These are phyloP conservation scores for Hirudo medicinalis DNA, from an alignment of 1,140 invertebrate species.

Conservation along the genomic window DNA sequence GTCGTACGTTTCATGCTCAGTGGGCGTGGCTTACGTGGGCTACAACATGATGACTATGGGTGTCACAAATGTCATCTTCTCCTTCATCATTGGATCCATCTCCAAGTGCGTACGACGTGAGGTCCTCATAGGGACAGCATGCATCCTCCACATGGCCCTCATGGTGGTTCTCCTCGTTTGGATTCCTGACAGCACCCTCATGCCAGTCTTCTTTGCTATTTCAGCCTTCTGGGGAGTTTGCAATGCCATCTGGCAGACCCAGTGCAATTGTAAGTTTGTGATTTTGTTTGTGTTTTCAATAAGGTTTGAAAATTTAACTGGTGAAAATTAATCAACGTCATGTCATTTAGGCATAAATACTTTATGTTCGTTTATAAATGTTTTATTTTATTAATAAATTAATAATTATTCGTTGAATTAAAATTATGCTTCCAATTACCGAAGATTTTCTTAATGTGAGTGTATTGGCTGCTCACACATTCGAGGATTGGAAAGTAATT, in stretches of 20 bases:
- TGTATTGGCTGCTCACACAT: no score
- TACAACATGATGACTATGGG: slow-evolving; percentile 40
- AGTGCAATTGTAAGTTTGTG: slow-evolving; percentile 73
- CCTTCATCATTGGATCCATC: slow-evolving; percentile 33
- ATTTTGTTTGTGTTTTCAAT: not conserved
- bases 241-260: slow-evolving; percentile 93
- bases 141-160: slow-evolving; percentile 27
- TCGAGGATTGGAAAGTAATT: no score
- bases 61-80: slow-evolving; percentile 32
- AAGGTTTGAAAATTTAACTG: not conserved
- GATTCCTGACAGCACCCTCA: slow-evolving; percentile 65
- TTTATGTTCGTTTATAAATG: not conserved
- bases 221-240: slow-evolving; percentile 88
- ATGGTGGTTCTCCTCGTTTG: slow-evolving; percentile 50
- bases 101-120: slow-evolving; percentile 34
- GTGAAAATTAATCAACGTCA: not conserved
- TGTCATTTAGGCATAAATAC: not conserved
- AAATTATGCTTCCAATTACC: not conserved
- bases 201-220: slow-evolving; percentile 72
- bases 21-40: slow-evolving; percentile 36
- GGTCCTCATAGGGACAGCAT: slow-evolving; percentile 32
- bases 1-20: slow-evolving; percentile 36
- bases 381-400: not conserved
- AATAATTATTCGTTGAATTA: not conserved
- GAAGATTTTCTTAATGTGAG: not conserved